Base-by-base conservation (phyloP, 2,888 invertebrate genomes). In the Eupelmus urozonus region DNA sequence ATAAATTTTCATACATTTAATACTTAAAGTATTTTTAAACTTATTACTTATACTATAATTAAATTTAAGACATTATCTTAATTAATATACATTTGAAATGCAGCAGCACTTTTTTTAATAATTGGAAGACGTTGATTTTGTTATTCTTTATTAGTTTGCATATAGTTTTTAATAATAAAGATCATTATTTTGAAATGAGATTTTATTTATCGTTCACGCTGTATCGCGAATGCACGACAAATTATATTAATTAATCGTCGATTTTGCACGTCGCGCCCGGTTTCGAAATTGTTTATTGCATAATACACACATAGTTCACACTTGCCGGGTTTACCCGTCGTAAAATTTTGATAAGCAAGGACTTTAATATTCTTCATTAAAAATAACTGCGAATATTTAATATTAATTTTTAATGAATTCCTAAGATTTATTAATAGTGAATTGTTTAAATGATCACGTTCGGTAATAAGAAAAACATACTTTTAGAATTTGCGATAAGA, bases 301-400 rank as follows among this genome's bases (percentile, higher is more conserved):
- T 88, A 88, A 88, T 88, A 88, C 88, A 88, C 88, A 87, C 85
- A 87, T 87, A 78, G 85, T 74, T 77, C 85, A 84, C 86, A 84
- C 83, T 76, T 82, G 84, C 83, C 84, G 75, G 76, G 82, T 84
- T 84, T 84, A 85, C 84, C 75, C 42, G 42, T 53, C 73, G 72
- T 77, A 53, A 55, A 55, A 1, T 49, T 45, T 66, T 13, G 16
- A 45, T 45, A 20, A 49, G 16, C n/a, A n/a, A n/a, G n/a, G n/a
- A n/a, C n/a, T n/a, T n/a, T n/a, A n/a, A n/a, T n/a, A n/a, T 45
- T 53, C 20, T 29, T n/a, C n/a, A n/a, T n/a, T n/a, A n/a, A n/a
- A n/a, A n/a, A n/a, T n/a, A n/a, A n/a, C n/a, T n/a, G n/a, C n/a
- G n/a, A n/a, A n/a, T n/a, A n/a, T n/a, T n/a, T n/a, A n/a, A n/a